Percentiles rank a stretch among this genome's conserved stretches.
phyloP scores from a whole-genome alignment of 2,113 vertebrate species.

The Ceyx melanurus region DNA sequence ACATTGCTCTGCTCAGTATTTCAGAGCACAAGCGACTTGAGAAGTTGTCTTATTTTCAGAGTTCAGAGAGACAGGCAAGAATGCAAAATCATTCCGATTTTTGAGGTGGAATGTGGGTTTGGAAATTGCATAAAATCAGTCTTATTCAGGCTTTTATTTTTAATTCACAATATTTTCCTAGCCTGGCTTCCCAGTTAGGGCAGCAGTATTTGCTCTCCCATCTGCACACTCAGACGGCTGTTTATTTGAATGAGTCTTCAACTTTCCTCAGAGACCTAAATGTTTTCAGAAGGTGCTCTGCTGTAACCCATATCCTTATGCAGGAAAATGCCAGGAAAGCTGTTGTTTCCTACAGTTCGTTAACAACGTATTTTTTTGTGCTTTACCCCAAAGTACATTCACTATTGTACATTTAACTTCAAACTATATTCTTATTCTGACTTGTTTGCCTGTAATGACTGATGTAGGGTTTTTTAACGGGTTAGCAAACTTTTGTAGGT shows the following conservation, averaged over 20 bases:
- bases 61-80: not conserved
- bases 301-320: not conserved
- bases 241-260: not conserved
- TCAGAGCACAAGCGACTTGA: not conserved
- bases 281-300: not conserved
- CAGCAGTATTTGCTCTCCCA: not conserved
- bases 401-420: not conserved
- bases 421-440: not conserved
- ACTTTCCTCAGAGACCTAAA: not conserved
- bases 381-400: not conserved
- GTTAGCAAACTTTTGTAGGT: not conserved
- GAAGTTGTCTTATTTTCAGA: not conserved
- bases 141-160: not conserved
- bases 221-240: not conserved
- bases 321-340: not conserved
- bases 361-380: rapidly evolving
- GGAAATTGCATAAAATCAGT: not conserved
- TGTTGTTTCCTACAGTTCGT: not conserved
- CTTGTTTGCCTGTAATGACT: not conserved
- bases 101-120: not conserved
- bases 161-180: not conserved
- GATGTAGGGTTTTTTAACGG: not conserved
- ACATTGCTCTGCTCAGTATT: not conserved
- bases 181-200: not conserved
- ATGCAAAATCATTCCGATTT: not conserved